Percentiles rank a stretch among this genome's conserved stretches.
These are phyloP conservation scores for Chydorus sphaericus DNA, from an alignment of 2,888 invertebrate genomes.

Conservation along the genomic window DNA sequence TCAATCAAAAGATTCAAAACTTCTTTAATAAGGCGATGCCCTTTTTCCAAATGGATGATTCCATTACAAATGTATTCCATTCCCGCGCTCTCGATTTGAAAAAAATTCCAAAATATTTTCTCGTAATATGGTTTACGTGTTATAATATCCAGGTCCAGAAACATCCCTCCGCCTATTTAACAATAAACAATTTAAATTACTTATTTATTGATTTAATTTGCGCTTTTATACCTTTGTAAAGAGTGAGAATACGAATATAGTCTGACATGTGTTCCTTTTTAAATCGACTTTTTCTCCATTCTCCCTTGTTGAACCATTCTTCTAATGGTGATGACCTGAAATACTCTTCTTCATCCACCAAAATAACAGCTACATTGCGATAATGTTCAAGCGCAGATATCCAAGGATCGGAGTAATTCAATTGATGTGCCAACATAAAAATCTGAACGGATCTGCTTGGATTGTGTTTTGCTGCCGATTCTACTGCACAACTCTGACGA, in stretches of 20 bases:
- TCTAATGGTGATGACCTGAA: not conserved
- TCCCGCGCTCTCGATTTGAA: too few relatives aligned
- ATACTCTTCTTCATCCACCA: not conserved
- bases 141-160: too few relatives aligned
- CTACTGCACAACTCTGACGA: conserved; percentile 11
- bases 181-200: too few relatives aligned
- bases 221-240: conserved; percentile 10
- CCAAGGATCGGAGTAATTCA: not conserved
- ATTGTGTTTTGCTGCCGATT: conserved; percentile 12
- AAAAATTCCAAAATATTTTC: too few relatives aligned
- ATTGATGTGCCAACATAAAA: not conserved
- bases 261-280: conserved; percentile 2
- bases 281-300: conserved; percentile 7
- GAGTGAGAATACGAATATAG: conserved; percentile 5
- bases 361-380: not conserved
- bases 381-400: conserved; percentile 1
- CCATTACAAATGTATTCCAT: too few relatives aligned
- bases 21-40: too few relatives aligned
- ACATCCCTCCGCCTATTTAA: too few relatives aligned
- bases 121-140: too few relatives aligned
- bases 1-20: too few relatives aligned
- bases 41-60: too few relatives aligned
- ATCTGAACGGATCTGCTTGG: conserved; percentile 3
- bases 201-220: too few relatives aligned
- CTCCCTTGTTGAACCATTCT: not conserved